Base-by-base conservation (phyloP, 2,113 vertebrate species). In the Nycticorax nycticorax region DNA sequence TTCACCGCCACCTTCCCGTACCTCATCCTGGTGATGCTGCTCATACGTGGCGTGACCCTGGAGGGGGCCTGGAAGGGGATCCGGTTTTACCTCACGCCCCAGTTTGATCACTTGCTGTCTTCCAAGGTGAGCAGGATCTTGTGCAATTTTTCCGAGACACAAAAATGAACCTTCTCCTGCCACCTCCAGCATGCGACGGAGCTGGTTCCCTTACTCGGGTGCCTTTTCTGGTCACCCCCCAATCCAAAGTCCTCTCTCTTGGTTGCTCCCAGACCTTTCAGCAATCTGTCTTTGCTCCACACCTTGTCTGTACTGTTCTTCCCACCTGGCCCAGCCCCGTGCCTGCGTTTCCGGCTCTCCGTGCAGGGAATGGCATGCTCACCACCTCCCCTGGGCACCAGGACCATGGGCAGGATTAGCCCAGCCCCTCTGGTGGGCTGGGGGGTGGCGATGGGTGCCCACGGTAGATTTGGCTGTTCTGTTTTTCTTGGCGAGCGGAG, bases 1-100 rank as follows among this genome's bases (percentile, higher is more conserved):
- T 98, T 99, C 97, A 99, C 98, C 0, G 98, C 98, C 91, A 99
- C 98, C 4, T 99, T 99, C 95, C 98, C 98, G 0, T 98, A 98
- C 92, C 94, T 99, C 97, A 98, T 99, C 92, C 96, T 99, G 73
- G 57, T 98, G 96, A 98, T 99, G 98, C 95, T 99, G 91, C 96
- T 99, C 12, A 94, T 98, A 47, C 98, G 98, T 3, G 98, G 98
- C 0, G 98, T 98, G 88, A 99, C 98, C 10, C 94, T 98, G 82
- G 98, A 98, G 10, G 98, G 98, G 77, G 98, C 98, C 80, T 98
- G 98, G 98, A 98, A 98, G 81, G 98, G 98, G 81, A 98, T 99
- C 95, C 97, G 66, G 78, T 98, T 98, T 97, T 99, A 99, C 91
- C 98, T 99, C 64, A 98, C 98, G 0, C 98, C 98, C 8, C 98